phyloP scores from a whole-genome alignment of 2,113 vertebrate species.

The Cyanistes caeruleus region DNA sequence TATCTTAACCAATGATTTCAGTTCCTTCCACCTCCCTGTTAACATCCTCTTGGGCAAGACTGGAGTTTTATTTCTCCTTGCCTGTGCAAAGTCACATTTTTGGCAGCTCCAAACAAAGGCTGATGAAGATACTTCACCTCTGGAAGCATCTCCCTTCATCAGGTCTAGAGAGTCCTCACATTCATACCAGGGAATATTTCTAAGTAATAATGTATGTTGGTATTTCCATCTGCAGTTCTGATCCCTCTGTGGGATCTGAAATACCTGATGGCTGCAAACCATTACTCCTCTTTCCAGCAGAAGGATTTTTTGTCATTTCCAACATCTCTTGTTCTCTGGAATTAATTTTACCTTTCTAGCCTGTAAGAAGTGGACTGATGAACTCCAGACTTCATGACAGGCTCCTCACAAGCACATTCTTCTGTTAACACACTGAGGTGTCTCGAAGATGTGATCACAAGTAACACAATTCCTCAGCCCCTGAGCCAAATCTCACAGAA shows the following conservation, averaged over 20 bases:
- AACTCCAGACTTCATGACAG: slow-evolving; percentile 8
- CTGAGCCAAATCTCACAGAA: background rate
- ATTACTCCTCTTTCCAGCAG: background rate
- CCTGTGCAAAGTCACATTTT: background rate
- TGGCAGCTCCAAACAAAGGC: background rate
- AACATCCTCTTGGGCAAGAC: background rate
- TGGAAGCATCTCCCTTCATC: background rate
- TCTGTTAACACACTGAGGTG: slow-evolving; percentile 1
- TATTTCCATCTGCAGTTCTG: background rate
- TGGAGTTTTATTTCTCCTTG: background rate
- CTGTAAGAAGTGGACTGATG: slow-evolving; percentile 15
- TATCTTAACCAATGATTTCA: background rate
- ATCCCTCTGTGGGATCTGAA: background rate
- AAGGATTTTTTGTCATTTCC: background rate
- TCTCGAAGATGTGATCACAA: background rate
- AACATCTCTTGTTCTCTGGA: slow-evolving; percentile 17
- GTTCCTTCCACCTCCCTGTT: background rate
- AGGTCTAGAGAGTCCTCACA: background rate
- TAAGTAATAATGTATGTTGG: background rate
- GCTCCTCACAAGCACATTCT: slow-evolving; percentile 30
- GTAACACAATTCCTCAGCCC: background rate
- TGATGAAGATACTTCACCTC: background rate
- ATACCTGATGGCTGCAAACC: slow-evolving; percentile 8
- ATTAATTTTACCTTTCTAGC: slow-evolving; percentile 27
- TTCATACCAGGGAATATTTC: background rate